Evolutionary conservation across 1,140 invertebrate genomes (phyloP), one percentile per base, ranked within the genome.

Genomic region (Aporrectodea caliginosa): DNA sequence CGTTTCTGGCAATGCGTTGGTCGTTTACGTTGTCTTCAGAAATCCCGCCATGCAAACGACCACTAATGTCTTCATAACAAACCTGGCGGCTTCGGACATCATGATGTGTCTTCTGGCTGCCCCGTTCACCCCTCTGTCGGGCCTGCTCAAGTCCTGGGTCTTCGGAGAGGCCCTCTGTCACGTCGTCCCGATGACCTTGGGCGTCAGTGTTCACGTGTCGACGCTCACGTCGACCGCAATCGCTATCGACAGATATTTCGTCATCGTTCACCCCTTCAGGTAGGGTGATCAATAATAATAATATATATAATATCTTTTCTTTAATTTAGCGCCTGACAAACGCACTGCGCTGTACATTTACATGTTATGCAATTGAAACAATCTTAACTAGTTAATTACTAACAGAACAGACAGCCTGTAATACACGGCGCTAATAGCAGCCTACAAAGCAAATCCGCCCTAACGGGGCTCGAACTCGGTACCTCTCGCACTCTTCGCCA

Each of bases 1-100:
- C 1, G 90, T 98, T 0, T 94, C 94, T 84, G 97, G 97, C 0
- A 99, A 99, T 87, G 92, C 93, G 0, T 88, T 99, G 2, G 97
- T 99, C 0, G 85, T 88, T 1, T 88, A 94, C 87, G 95, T 97
- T 0, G 96, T 99, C 0, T 91, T 93, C 0, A 90, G 94, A 16
- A 98, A 98, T 87, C 92, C 92, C 72, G 92, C 93, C 68, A 99
- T 99, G 97, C 96, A 97, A 86, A 98, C 96, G 0, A 97, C 98
- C 0, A 99, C 97, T 16, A 99, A 99, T 88, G 92, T 97, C 70
- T 99, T 99, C 88, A 99, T 99, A 83, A 94, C 94, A 30, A 99
- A 98, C 87, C 88, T 99, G 78, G 97, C 97, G 0, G 89, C 98
- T 16, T 96, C 95, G 22, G 97, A 99, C 86, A 95, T 99, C 75